A percentile compares a stretch with the other conserved stretches of the same genome.
Conservation (phyloP, 1,140 invertebrate genomes). For the Agrilus planipennis region DNA sequence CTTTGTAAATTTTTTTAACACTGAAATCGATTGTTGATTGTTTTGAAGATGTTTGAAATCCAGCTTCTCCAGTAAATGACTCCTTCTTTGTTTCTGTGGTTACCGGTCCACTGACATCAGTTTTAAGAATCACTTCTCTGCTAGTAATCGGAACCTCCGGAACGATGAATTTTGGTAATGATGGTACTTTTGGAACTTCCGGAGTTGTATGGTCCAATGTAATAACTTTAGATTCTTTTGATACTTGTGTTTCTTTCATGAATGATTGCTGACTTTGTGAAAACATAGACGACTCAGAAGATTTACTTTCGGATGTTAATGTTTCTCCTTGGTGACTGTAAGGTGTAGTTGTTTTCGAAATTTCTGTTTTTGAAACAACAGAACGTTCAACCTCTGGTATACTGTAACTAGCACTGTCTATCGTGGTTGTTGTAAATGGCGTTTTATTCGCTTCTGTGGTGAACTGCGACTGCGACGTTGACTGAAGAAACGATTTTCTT, state of each 20-base stretch:
- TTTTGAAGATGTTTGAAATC: slow-evolving; percentile 33
- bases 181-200: not conserved
- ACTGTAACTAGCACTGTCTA: too few relatives aligned
- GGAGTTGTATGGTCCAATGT: slow-evolving; percentile 20
- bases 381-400: too few relatives aligned
- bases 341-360: too few relatives aligned
- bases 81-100: slow-evolving; percentile 11
- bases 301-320: too few relatives aligned
- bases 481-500: too few relatives aligned
- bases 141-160: not conserved
- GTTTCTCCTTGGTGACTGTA: too few relatives aligned
- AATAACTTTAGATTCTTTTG: slow-evolving; percentile 23
- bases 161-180: not conserved
- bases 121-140: not conserved
- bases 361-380: too few relatives aligned
- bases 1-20: slow-evolving; percentile 32
- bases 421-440: too few relatives aligned
- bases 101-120: not conserved
- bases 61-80: slow-evolving; percentile 17
- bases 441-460: too few relatives aligned
- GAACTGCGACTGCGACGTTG: too few relatives aligned
- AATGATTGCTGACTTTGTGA: slow-evolving; percentile 23
- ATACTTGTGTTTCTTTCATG: slow-evolving; percentile 21
- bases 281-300: too few relatives aligned
- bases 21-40: slow-evolving; percentile 33